These are phyloP conservation scores for Drosophila setosimentum DNA, from an alignment of 2,888 invertebrate species.

Conservation along the genomic window DNA sequence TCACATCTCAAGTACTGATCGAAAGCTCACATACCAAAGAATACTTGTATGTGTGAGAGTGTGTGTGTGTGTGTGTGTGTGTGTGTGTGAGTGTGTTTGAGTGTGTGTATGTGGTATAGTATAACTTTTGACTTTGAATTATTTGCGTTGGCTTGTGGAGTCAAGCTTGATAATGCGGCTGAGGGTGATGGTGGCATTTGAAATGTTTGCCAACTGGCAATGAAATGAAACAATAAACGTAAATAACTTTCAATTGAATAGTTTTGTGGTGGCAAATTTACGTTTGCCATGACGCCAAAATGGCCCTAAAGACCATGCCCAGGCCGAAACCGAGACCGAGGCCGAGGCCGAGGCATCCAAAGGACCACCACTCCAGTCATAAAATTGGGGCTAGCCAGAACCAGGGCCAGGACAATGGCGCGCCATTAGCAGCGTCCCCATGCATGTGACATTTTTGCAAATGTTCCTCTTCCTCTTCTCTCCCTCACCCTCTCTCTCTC, in stretches of 20 bases:
- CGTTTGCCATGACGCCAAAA: constrained; percentile 63
- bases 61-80: background rate
- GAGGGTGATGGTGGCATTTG: constrained; percentile 10
- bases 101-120: background rate
- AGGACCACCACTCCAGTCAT: constrained; percentile 29
- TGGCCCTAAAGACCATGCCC: constrained; percentile 24
- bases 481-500: constrained; percentile 3
- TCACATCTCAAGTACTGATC: constrained; percentile 20
- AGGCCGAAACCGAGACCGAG: constrained; percentile 12
- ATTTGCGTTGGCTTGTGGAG: constrained; percentile 11
- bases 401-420: constrained; percentile 62
- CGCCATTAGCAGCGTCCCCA: constrained; percentile 70
- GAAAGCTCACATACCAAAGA: constrained; percentile 11
- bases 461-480: constrained; percentile 36
- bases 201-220: constrained; percentile 66
- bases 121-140: constrained; percentile 46
- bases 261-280: constrained; percentile 78
- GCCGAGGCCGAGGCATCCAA: constrained; percentile 17
- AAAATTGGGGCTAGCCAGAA: constrained; percentile 34
- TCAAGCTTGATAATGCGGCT: background rate
- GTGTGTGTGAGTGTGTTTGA: background rate
- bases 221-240: constrained; percentile 77
- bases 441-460: constrained; percentile 64
- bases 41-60: background rate
- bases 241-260: constrained; percentile 82